Evolutionary conservation across 2,113 vertebrate species (phyloP).

Genomic region (Charadrius vociferus): DNA sequence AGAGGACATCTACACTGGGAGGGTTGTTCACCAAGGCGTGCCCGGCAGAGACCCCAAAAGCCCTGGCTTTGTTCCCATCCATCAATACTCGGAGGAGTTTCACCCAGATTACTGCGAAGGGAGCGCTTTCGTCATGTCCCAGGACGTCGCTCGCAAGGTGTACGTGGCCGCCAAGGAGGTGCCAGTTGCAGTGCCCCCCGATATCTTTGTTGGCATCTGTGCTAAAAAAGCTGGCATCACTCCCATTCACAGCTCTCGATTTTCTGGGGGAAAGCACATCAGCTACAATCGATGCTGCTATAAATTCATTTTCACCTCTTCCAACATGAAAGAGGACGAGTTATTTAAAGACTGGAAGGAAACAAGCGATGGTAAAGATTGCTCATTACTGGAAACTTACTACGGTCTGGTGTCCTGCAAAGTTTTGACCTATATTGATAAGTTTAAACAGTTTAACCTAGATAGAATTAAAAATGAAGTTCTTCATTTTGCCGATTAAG

Average conservation of each 20-base stretch:
- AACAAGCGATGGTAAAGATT: conserved; percentile 69
- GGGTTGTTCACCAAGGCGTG: conserved; percentile 78
- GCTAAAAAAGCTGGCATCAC: conserved; percentile 80
- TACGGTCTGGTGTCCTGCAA: conserved; percentile 88
- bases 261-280: conserved; percentile 85
- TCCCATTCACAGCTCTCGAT: conserved; percentile 87
- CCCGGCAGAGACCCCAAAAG: conserved; percentile 80
- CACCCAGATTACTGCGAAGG: conserved; percentile 88
- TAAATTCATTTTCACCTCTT: conserved; percentile 89
- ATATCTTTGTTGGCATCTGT: conserved; percentile 86
- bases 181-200: conserved; percentile 63
- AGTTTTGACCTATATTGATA: conserved; percentile 86
- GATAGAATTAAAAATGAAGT: conserved; percentile 37
- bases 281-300: conserved; percentile 92
- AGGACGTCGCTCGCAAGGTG: conserved; percentile 87
- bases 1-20: conserved; percentile 85
- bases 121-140: conserved; percentile 83
- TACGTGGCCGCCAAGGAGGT: conserved; percentile 76
- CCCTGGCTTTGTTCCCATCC: conserved; percentile 73
- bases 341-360: conserved; percentile 82
- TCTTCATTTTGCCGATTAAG: conserved; percentile 54
- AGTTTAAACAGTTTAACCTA: conserved; percentile 74
- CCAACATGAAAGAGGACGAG: conserved; percentile 65
- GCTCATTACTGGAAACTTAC: conserved; percentile 86
- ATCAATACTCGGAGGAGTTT: conserved; percentile 76